Evolutionary conservation across 37 sponge, comb jelly and placozoan genomes (phyloP).

Genomic region (Oscarella lobularis): DNA sequence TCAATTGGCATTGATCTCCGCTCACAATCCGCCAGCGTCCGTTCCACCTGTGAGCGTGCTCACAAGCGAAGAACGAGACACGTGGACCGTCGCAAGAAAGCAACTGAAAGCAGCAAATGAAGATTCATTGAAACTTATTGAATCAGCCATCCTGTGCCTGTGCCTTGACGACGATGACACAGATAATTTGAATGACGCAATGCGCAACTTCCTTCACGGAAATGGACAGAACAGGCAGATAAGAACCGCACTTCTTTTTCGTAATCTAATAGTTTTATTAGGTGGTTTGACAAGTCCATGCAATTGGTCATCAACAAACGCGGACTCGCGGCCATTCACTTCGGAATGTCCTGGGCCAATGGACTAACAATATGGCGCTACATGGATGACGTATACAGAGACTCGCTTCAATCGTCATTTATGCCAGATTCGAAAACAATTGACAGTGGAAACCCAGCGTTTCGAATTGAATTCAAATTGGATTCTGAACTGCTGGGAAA

Average conservation of each 20-base stretch:
- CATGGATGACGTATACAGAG: not conserved
- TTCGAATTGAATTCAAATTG: not conserved
- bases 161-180: not conserved
- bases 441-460: too few species aligned
- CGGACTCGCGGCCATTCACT: conserved; percentile 61
- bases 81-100: not conserved
- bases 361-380: conserved; percentile 69
- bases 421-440: not conserved
- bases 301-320: conserved; percentile 51
- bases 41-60: not conserved
- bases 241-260: not conserved
- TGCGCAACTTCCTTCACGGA: not conserved
- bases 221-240: not conserved
- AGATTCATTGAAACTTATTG: not conserved
- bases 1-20: not conserved
- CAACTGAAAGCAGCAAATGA: not conserved
- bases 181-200: not conserved
- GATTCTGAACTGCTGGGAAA: not conserved
- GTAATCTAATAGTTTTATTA: not conserved
- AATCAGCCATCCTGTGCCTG: not conserved
- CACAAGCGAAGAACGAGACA: not conserved
- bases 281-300: conserved; percentile 11
- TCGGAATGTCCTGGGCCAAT: conserved; percentile 97
- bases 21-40: not conserved
- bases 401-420: not conserved